Evolutionary conservation across 2,113 vertebrate species (phyloP).

Genomic region (Pseudorectes ferrugineus): DNA sequence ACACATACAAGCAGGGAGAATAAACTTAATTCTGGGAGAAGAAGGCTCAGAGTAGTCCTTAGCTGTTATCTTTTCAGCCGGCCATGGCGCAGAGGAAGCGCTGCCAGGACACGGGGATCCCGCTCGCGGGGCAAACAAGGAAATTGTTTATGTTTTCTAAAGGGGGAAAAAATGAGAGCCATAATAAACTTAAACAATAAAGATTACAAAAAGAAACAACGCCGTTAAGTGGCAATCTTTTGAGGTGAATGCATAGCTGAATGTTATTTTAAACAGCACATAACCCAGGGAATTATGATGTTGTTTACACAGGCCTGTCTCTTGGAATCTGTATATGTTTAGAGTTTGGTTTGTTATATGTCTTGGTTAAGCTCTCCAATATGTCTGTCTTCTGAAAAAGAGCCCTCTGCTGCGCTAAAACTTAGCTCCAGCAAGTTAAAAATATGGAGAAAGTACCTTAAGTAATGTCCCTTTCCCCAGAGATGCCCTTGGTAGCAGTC

Average conservation of each 20-base stretch:
- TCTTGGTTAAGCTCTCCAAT: slow-evolving; percentile 57
- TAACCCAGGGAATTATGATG: slow-evolving; percentile 53
- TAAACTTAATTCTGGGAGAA: neutral
- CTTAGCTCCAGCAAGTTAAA: slow-evolving; percentile 55
- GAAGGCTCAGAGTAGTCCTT: accelerated
- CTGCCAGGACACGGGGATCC: neutral
- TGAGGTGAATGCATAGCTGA: slow-evolving; percentile 38
- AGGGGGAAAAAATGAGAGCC: neutral
- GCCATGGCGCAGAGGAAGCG: accelerated
- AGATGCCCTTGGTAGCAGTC: slow-evolving; percentile 63
- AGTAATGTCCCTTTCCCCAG: slow-evolving; percentile 58
- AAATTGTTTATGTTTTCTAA: slow-evolving; percentile 29
- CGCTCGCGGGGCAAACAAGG: accelerated
- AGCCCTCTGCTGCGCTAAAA: slow-evolving; percentile 4
- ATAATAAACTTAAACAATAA: slow-evolving; percentile 52
- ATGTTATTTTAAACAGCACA: slow-evolving; percentile 58
- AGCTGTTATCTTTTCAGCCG: neutral
- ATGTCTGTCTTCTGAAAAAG: slow-evolving; percentile 40
- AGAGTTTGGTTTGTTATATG: slow-evolving; percentile 26
- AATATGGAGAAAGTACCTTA: slow-evolving; percentile 49
- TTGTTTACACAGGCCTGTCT: slow-evolving; percentile 50
- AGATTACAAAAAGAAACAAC: slow-evolving; percentile 45
- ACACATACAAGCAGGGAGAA: neutral
- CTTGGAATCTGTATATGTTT: slow-evolving; percentile 54
- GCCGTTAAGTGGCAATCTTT: slow-evolving; percentile 35